These are phyloP conservation scores for Picus viridis DNA, from an alignment of 2,797 vertebrate genomes.

Conservation along the genomic window DNA sequence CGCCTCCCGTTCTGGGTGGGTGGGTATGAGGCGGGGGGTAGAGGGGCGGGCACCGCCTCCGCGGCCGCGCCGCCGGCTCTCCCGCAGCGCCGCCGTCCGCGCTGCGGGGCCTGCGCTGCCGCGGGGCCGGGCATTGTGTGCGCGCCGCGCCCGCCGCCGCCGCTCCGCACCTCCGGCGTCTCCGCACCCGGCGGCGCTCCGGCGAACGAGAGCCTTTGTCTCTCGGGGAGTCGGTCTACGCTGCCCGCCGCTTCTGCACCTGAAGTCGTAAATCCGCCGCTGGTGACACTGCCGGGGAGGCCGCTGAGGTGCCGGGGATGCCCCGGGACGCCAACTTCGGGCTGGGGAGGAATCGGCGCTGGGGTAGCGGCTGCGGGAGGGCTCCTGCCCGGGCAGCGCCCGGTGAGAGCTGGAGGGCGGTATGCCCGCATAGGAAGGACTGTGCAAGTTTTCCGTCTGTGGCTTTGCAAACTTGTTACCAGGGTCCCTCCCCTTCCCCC, in stretches of 20 bases:
- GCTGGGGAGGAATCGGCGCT: not conserved
- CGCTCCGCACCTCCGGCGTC: conserved; percentile 14
- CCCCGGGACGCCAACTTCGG: conserved; percentile 15
- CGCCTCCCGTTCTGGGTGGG: not conserved
- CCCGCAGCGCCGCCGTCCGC: conserved; percentile 42
- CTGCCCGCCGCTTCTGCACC: conserved; percentile 10
- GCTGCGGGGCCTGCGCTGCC: conserved; percentile 31
- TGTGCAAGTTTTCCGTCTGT: conserved; percentile 39
- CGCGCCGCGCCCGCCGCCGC: conserved; percentile 25
- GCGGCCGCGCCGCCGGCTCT: conserved; percentile 11
- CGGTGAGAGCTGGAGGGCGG: not conserved
- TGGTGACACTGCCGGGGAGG: not conserved
- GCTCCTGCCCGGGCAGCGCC: not conserved
- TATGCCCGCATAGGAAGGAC: conserved; percentile 10
- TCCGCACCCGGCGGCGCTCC: not conserved
- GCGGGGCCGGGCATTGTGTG: conserved; percentile 43
- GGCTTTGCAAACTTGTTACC: conserved; percentile 27
- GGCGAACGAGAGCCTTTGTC: conserved; percentile 23
- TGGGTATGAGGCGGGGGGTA: not conserved
- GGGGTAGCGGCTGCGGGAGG: conserved; percentile 4
- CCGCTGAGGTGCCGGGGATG: not conserved
- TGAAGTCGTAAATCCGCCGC: not conserved
- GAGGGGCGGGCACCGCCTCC: not conserved
- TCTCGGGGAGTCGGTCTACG: not conserved
- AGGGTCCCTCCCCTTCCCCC: not conserved